Evolutionary conservation across 2,113 vertebrate genomes (phyloP).

Genomic region (Entomyzon cyanotis): DNA sequence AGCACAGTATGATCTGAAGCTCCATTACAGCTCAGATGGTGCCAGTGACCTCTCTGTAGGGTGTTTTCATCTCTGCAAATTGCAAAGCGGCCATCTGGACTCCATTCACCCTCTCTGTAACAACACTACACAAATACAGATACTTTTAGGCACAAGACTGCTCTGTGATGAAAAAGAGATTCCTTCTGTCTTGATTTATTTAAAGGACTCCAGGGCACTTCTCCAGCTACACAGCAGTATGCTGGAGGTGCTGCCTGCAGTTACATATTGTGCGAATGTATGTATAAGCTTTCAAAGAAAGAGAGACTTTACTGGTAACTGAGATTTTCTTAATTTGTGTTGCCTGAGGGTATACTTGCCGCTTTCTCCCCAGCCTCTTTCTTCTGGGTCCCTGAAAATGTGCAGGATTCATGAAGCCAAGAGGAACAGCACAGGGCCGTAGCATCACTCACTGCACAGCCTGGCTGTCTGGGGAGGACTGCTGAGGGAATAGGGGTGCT

Average conservation of each 20-base stretch:
- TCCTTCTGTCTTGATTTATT: not conserved
- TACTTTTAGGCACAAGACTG: not conserved
- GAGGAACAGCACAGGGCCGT: not conserved
- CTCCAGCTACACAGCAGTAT: not conserved
- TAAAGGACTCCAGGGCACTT: not conserved
- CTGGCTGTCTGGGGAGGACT: not conserved
- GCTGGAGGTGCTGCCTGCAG: not conserved
- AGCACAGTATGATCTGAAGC: not conserved
- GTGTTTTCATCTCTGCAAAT: not conserved
- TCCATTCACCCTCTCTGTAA: not conserved
- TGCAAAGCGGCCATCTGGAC: conserved; percentile 37
- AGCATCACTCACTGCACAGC: accelerated
- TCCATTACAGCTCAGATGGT: not conserved
- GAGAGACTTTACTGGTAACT: not conserved
- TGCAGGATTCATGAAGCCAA: not conserved
- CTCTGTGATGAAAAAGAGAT: not conserved
- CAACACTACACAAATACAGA: not conserved
- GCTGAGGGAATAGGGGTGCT: not conserved
- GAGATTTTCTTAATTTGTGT: not conserved
- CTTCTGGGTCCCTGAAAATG: not conserved
- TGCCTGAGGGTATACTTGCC: not conserved
- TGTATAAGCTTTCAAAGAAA: not conserved
- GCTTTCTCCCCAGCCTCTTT: not conserved
- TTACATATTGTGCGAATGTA: not conserved
- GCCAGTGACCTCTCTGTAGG: not conserved